Percentiles rank a stretch among this genome's conserved stretches.
These are phyloP conservation scores for Nasonia oneida DNA, from an alignment of 2,888 invertebrate species.

Conservation along the genomic window DNA sequence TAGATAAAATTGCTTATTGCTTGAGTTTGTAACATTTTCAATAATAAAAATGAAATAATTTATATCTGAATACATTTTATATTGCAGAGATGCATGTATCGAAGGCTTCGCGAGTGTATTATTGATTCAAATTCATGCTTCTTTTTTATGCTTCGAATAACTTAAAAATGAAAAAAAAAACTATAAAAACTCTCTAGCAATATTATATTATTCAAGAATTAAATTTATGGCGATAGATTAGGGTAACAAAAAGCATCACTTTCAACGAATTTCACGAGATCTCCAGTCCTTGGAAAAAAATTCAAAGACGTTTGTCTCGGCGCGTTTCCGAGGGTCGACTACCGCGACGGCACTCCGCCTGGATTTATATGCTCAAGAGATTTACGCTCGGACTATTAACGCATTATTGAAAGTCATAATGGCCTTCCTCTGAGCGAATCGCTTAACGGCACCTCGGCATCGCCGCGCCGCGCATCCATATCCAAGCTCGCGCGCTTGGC, in stretches of 20 bases:
- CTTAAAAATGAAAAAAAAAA: background rate
- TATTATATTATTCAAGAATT: background rate
- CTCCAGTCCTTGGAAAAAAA: slow-evolving; percentile 21
- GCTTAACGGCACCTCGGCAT: slow-evolving; percentile 61
- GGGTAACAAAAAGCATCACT: slow-evolving; percentile 6
- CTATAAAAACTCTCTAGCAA: background rate
- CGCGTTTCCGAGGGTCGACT: slow-evolving; percentile 13
- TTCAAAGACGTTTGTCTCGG: slow-evolving; percentile 30
- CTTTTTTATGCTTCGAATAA: background rate
- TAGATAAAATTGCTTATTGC: too few species aligned
- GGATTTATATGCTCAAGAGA: slow-evolving; percentile 64
- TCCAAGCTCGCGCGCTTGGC: background rate
- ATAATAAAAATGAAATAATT: too few species aligned
- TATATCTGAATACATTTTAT: too few species aligned
- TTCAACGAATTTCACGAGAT: slow-evolving; percentile 41
- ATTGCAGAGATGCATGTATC: too few species aligned
- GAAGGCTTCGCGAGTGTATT: too few species aligned
- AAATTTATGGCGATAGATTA: slow-evolving; percentile 14
- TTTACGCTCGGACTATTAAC: slow-evolving; percentile 66
- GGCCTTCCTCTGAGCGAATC: slow-evolving; percentile 62
- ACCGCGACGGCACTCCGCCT: slow-evolving; percentile 43
- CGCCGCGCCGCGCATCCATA: slow-evolving; percentile 6
- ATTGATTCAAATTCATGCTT: too few species aligned
- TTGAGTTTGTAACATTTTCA: too few species aligned
- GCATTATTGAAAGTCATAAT: slow-evolving; percentile 68